Conservation (phyloP, 2,797 vertebrate genomes). For the Sebastes diaconus region DNA sequence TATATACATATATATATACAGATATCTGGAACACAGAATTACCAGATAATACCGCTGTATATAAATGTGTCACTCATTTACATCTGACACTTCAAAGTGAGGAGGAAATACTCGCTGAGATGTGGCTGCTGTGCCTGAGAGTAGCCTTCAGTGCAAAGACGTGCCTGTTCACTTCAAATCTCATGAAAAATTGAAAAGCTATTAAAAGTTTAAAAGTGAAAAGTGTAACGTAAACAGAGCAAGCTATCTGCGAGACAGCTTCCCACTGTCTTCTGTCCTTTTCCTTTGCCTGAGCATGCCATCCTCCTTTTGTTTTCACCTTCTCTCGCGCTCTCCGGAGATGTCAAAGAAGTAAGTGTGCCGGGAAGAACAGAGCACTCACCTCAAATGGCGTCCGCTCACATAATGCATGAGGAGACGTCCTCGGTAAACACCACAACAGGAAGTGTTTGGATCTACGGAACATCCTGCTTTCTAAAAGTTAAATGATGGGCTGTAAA, state of each 20-base stretch:
- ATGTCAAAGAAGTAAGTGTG: conserved; percentile 64
- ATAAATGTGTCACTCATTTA: neutral
- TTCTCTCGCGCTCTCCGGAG: conserved; percentile 55
- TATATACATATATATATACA: neutral
- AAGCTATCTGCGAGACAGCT: conserved; percentile 14
- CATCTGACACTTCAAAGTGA: neutral
- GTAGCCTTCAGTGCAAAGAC: neutral
- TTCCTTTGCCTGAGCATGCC: conserved; percentile 7
- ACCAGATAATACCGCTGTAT: neutral
- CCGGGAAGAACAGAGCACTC: conserved; percentile 64
- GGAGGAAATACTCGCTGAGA: conserved; percentile 16
- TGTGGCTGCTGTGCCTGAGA: neutral
- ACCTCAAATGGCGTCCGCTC: conserved; percentile 62
- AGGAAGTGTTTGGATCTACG: conserved; percentile 61
- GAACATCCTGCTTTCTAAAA: conserved; percentile 72
- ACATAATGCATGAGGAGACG: conserved; percentile 62
- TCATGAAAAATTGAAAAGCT: conserved; percentile 51
- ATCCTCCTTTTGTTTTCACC: conserved; percentile 45
- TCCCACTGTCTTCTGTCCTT: conserved; percentile 37
- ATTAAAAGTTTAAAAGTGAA: conserved; percentile 60
- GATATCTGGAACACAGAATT: neutral
- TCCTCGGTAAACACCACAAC: conserved; percentile 62
- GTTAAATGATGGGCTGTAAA: conserved; percentile 51
- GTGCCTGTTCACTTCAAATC: conserved; percentile 39
- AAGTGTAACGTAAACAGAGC: conserved; percentile 56